Evolutionary conservation across 2,888 invertebrate species (phyloP), one percentile per base, ranked within the genome.

Genomic region (Amitus sp.): DNA sequence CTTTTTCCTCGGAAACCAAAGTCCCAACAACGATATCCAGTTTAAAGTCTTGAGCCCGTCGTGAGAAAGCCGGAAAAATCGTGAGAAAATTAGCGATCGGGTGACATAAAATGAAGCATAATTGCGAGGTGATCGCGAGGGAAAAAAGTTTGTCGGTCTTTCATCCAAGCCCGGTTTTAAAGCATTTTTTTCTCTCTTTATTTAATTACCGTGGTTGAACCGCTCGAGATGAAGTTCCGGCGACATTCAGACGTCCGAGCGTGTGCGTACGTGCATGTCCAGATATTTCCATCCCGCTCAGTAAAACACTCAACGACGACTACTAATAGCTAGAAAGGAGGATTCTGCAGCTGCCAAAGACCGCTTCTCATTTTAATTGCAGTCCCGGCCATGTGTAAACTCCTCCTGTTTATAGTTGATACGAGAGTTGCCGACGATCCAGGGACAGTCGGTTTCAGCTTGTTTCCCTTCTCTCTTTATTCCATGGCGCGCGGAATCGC

Each of bases 291-390:
- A 63, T 63, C 51, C 58, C 54, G 47, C 53, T 52, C 45, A 47
- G 53, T 40, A 40, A 54, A 54, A 54, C 53, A 54, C 47, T 47
- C 47, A 49, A 39, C 55, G 56, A 47, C 62, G 47, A 58, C 57
- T 55, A 51, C 57, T 57, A 60, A 64, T 57, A 45, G 57, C 57
- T 62, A 49, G 54, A 61, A 52, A 45, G 51, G 54, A 51, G 53
- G 66, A 63, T 66, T 63, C 58, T 61, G 63, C 66, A 66, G 66
- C 66, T 62, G 66, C 62, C 65, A 54, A 60, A 60, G 55, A 52
- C 40, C 66, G 58, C 60, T 59, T 60, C 53, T 66, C 58, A 62
- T 66, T 66, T 66, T 66, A 66, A 66, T 66, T 66, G 60, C 66
- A 53, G 47, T 50, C 59, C 58, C 51, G 39, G 46, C 40, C 53